These are phyloP conservation scores for Temnothorax unifasciatus DNA, from an alignment of 2,888 invertebrate species.

Conservation along the genomic window DNA sequence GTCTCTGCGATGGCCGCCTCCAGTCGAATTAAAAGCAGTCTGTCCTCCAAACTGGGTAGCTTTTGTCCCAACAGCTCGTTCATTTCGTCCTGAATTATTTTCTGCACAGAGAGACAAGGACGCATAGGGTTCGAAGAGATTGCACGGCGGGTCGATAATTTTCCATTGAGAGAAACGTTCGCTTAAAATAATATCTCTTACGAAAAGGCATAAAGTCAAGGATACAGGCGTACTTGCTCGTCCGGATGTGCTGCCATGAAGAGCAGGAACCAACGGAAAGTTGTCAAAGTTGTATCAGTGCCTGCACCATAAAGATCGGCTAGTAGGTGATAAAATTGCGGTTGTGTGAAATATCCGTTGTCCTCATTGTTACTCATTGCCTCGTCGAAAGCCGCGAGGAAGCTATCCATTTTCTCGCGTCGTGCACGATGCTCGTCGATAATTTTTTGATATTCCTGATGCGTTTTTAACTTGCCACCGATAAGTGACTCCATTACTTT, in stretches of 20 bases:
- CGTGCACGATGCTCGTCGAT: conserved; percentile 87
- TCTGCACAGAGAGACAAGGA: conserved; percentile 84
- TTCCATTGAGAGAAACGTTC: neutral
- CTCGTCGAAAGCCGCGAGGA: conserved; percentile 90
- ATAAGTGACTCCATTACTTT: conserved; percentile 90
- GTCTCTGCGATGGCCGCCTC: conserved; percentile 93
- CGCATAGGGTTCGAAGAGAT: neutral
- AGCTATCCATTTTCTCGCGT: conserved; percentile 83
- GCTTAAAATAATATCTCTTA: neutral
- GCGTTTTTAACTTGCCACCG: conserved; percentile 91
- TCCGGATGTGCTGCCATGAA: conserved; percentile 91
- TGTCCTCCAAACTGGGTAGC: conserved; percentile 87
- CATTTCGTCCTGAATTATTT: conserved; percentile 89
- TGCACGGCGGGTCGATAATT: neutral
- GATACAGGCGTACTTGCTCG: conserved; percentile 87
- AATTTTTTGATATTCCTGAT: conserved; percentile 90
- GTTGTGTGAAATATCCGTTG: conserved; percentile 88
- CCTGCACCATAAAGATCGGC: conserved; percentile 96
- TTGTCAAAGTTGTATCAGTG: conserved; percentile 93
- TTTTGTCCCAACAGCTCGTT: conserved; percentile 76
- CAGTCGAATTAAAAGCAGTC: conserved; percentile 88
- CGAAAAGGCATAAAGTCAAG: neutral
- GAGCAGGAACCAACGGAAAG: conserved; percentile 93
- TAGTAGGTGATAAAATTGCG: conserved; percentile 91
- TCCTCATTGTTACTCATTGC: conserved; percentile 86